Evolutionary conservation across 2,797 vertebrate genomes (phyloP), one percentile per base, ranked within the genome.

Genomic region (Lithobates sylvaticus): DNA sequence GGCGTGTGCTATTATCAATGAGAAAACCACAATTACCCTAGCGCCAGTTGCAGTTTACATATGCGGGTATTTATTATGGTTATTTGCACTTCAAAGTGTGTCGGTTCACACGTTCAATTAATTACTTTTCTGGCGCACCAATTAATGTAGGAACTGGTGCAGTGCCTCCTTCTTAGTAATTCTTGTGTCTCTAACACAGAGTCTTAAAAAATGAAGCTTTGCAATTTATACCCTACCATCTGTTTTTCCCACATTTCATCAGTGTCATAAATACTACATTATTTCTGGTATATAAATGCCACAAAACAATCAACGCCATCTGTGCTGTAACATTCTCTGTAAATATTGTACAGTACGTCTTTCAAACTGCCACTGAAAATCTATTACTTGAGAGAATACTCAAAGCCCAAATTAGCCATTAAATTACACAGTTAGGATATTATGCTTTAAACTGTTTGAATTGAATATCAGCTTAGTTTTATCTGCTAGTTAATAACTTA

Each of bases 251-350:
- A 82, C 80, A 74, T 74, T 65, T 64, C 34, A 29, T 54, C 61
- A 36, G 34, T 73, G 80, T 44, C 80, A 82, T 82, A 74, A 73
- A 82, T 82, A 82, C 80, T 73, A 82, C 80, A 82, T 82, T 73
- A 82, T 81, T 64, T 61, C 80, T 64, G 26, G 50, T 65, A 64
- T 54, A 82, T 73, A 82, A 74, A 82, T 73, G 80, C 70, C 80
- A 82, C 72, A 73, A 82, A 72, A 73, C 50, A 73, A 82, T 61
- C 80, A 64, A 58, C 50, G 65, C 69, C 70, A 73, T 82, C 70
- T 82, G 80, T 3, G 50, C 16, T 44, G 61, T 39, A 36, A 64
- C 13, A 36, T 72, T 36, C 71, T 81, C 16, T 61, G 69, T 73
- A 73, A 72, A 64, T 81, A 42, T 81, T 42, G 68, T 64, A 71